These are phyloP conservation scores for Pelodiscus sinensis DNA, from an alignment of 2,113 vertebrate species.

Conservation along the genomic window DNA sequence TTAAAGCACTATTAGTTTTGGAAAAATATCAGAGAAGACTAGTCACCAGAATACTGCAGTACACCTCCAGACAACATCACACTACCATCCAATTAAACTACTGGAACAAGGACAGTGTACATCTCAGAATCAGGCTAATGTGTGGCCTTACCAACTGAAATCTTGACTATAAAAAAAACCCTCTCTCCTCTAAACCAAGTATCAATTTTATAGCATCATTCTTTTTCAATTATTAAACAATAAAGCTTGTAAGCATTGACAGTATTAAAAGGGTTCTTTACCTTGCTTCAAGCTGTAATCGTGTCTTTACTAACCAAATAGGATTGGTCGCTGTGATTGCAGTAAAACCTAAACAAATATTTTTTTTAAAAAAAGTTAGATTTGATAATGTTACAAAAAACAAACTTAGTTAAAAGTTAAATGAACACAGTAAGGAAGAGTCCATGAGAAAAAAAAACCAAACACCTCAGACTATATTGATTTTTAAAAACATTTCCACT, in stretches of 20 bases:
- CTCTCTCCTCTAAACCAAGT: not conserved
- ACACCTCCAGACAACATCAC: not conserved
- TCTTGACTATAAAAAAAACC: not conserved
- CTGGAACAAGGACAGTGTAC: not conserved
- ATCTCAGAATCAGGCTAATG: not conserved
- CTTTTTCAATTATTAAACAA: not conserved
- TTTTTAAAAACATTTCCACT: slow-evolving; percentile 15
- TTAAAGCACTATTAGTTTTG: not conserved
- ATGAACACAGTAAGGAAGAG: slow-evolving; percentile 37
- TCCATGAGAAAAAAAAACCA: slow-evolving; percentile 49
- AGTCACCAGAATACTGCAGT: not conserved
- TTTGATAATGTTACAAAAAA: slow-evolving; percentile 39
- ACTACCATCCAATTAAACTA: not conserved
- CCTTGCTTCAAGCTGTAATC: slow-evolving; percentile 97
- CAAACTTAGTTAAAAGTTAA: slow-evolving; percentile 40
- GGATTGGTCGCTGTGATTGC: slow-evolving; percentile 98
- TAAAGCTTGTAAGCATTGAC: not conserved
- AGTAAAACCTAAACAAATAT: slow-evolving; percentile 92
- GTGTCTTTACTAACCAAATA: slow-evolving; percentile 99
- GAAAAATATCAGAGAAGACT: not conserved
- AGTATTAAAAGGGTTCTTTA: slow-evolving; percentile 56
- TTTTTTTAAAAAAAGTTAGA: slow-evolving; percentile 74
- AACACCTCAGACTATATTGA: slow-evolving; percentile 50
- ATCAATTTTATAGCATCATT: not conserved
- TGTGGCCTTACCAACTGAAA: not conserved